phyloP scores from a whole-genome alignment of 1,140 invertebrate species.

The Bombus breviceps region DNA sequence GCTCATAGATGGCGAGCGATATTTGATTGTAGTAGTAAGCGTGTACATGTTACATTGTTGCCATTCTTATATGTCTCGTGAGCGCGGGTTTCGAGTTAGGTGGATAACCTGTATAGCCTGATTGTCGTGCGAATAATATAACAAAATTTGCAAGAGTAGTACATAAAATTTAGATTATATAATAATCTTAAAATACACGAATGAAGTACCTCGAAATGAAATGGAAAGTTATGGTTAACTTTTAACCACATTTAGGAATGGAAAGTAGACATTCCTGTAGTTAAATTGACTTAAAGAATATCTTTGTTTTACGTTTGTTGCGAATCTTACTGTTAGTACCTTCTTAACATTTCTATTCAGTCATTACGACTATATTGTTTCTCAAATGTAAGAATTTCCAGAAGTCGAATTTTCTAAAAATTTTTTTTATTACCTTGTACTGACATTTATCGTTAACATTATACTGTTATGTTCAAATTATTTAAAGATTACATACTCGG shows the following conservation, averaged over 20 bases:
- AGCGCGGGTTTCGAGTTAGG: too few species aligned
- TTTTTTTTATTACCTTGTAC: background rate
- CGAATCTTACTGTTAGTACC: background rate
- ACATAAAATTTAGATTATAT: background rate
- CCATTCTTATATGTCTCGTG: too few species aligned
- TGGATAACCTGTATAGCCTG: background rate
- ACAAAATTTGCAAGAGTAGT: background rate
- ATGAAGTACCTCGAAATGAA: background rate
- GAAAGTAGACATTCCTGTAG: slow-evolving; percentile 21
- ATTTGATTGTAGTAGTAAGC: too few species aligned
- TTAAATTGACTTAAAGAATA: background rate
- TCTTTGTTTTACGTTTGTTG: background rate
- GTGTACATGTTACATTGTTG: too few species aligned
- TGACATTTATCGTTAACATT: background rate
- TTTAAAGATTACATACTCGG: background rate
- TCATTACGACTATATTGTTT: background rate
- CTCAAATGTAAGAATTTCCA: background rate
- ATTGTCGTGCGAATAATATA: background rate
- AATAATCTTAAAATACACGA: background rate
- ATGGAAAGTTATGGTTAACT: slow-evolving; percentile 15
- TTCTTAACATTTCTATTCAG: background rate
- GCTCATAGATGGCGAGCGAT: too few species aligned
- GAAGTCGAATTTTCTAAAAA: background rate
- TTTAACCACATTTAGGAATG: background rate
- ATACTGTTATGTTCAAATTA: background rate